A percentile compares a stretch with the other conserved stretches of the same genome.
Evolutionary conservation across 2,888 invertebrate species (phyloP).

Genomic region (Erebia aethiops): DNA sequence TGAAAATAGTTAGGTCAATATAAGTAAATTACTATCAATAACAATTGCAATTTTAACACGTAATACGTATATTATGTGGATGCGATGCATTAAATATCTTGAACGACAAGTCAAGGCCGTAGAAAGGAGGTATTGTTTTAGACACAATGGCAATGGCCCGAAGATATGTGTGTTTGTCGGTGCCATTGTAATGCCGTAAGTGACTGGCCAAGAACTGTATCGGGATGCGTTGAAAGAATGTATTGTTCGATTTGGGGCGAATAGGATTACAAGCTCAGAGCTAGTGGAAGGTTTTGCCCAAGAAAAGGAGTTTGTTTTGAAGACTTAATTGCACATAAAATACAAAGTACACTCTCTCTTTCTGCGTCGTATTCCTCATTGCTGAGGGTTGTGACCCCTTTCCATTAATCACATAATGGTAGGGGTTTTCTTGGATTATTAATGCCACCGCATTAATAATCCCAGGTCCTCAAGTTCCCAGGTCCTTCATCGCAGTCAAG

Average conservation of each 20-base stretch:
- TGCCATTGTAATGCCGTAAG: constrained; percentile 31
- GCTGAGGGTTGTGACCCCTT: no score
- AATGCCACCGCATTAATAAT: no score
- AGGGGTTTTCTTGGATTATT: no score
- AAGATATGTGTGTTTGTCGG: constrained; percentile 33
- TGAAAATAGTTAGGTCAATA: no score
- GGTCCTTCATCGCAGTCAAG: no score
- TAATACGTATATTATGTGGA: not conserved
- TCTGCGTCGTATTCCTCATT: no score
- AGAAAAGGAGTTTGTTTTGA: no score
- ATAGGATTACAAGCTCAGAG: constrained; percentile 14
- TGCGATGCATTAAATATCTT: constrained; percentile 31
- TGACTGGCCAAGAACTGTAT: constrained; percentile 18
- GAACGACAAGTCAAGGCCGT: constrained; percentile 34
- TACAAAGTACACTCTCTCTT: no score
- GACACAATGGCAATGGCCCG: constrained; percentile 39
- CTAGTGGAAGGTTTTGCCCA: not conserved
- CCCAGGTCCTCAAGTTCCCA: no score
- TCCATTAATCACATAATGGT: no score
- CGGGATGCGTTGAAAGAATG: constrained; percentile 28
- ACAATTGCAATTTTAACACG: not conserved
- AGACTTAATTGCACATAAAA: no score
- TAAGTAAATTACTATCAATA: not conserved
- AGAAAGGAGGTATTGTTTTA: constrained; percentile 39
- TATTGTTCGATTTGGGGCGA: constrained; percentile 19